Percentiles rank a stretch among this genome's conserved stretches.
Conservation (phyloP, 2,888 invertebrate genomes). For the Pogonocherus hispidulus region DNA sequence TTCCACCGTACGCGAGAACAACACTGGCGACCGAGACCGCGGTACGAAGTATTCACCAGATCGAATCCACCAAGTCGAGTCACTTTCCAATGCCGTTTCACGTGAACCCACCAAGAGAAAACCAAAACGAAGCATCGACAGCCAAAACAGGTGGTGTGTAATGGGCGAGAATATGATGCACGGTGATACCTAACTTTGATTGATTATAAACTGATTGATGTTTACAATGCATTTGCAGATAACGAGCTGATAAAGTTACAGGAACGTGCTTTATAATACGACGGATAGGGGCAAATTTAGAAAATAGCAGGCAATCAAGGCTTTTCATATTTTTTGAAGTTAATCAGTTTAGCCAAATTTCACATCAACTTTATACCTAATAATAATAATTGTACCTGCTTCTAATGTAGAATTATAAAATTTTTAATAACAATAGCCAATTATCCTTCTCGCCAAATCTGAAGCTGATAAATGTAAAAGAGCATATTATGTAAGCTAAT, state of each 20-base stretch:
- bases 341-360: too few species aligned
- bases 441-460: too few species aligned
- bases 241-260: neutral
- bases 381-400: too few species aligned
- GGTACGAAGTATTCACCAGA: slow-evolving; percentile 9
- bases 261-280: too few species aligned
- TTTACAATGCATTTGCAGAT: neutral
- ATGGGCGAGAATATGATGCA: neutral
- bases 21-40: slow-evolving; percentile 29
- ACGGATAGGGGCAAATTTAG: too few species aligned
- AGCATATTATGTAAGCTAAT: too few species aligned
- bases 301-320: too few species aligned
- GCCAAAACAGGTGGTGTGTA: neutral
- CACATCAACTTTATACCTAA: too few species aligned
- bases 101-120: slow-evolving; percentile 12
- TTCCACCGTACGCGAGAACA: slow-evolving; percentile 21
- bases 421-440: too few species aligned
- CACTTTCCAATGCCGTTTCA: slow-evolving; percentile 21
- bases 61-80: slow-evolving; percentile 24
- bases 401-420: too few species aligned
- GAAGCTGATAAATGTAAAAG: too few species aligned
- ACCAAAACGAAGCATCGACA: neutral
- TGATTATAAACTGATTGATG: neutral
- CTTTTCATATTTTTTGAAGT: too few species aligned
- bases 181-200: neutral